phyloP scores from a whole-genome alignment of 2,113 vertebrate species.

The Sceloporus tristichus region DNA sequence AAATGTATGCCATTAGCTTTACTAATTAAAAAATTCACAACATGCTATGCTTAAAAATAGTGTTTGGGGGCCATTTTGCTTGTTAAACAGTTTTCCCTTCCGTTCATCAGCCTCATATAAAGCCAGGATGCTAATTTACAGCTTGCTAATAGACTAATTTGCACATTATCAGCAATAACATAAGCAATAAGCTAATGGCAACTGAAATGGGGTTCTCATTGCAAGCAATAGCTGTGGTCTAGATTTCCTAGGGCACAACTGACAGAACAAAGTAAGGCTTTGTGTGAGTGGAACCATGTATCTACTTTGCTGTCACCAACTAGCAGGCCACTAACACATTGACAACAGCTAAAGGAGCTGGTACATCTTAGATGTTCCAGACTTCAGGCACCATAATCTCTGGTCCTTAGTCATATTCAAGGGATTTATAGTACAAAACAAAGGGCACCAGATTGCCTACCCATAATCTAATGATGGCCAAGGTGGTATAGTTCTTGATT shows the following conservation, averaged over 20 bases:
- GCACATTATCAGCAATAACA: conserved; percentile 31
- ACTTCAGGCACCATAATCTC: too few species aligned
- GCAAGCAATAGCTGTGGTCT: conserved; percentile 2
- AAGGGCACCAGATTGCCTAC: too few species aligned
- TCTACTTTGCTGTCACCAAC: not conserved
- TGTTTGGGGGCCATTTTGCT: conserved; percentile 54
- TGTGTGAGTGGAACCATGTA: not conserved
- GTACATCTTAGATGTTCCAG: not conserved
- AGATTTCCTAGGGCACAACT: not conserved
- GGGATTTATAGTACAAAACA: too few species aligned
- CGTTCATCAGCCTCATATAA: conserved; percentile 42
- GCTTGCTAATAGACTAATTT: conserved; percentile 53
- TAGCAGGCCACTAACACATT: not conserved
- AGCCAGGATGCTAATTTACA: conserved; percentile 39
- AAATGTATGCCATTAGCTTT: conserved; percentile 70
- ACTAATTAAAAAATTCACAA: conserved; percentile 65
- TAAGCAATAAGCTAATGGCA: conserved; percentile 30
- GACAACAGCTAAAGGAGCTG: not conserved
- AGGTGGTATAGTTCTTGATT: too few species aligned
- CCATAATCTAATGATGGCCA: too few species aligned
- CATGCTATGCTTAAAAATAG: conserved; percentile 42
- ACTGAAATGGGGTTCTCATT: not conserved
- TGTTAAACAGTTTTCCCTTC: conserved; percentile 44
- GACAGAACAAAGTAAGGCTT: not conserved
- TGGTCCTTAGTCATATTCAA: too few species aligned